Evolutionary conservation across 2,113 vertebrate genomes (phyloP), one percentile per base, ranked within the genome.

Genomic region (Oxyruncus cristatus): DNA sequence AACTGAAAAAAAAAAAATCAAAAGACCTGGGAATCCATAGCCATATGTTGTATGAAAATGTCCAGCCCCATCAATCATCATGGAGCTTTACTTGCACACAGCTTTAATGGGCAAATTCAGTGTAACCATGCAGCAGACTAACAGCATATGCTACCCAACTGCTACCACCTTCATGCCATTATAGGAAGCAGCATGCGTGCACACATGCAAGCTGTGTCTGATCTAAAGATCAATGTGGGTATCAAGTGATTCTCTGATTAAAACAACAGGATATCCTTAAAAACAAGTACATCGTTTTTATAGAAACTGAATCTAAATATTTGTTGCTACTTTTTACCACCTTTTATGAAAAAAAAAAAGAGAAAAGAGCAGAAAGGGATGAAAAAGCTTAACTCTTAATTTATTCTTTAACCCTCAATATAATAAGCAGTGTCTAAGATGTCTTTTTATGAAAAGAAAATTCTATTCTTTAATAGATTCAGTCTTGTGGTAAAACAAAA

Each of bases 101-200:
- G 44, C 76, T 96, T 94, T 96, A 94, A 97, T 65, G 89, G 83
- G 91, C 72, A 76, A 79, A 92, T 78, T 75, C 94, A 71, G 58
- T 18, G 77, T 87, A 93, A 77, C 28, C 46, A 82, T 85, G 80
- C 46, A 85, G 90, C 84, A 95, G 95, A 88, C 50, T 14, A 91
- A 81, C 61, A 96, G 85, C 96, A 94, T 95, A 94, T 97, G 96
- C 23, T 91, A 13, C 42, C 88, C 88, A 84, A 86, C 58, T 79
- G 75, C 17, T 63, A 12, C 44, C 83, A 89, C 84, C 90, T 88
- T 21, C 68, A 12, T n/a, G 58, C n/a, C 59, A 58, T 49, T 86
- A 92, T 7, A 41, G 91, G 50, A 83, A 47, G 61, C 47, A 74
- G 84, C 49, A 15, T 56, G 59, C 11, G 11, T 2, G 47, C 16